Evolutionary conservation across 2,888 invertebrate genomes (phyloP).

Genomic region (Helobdella robusta): DNA sequence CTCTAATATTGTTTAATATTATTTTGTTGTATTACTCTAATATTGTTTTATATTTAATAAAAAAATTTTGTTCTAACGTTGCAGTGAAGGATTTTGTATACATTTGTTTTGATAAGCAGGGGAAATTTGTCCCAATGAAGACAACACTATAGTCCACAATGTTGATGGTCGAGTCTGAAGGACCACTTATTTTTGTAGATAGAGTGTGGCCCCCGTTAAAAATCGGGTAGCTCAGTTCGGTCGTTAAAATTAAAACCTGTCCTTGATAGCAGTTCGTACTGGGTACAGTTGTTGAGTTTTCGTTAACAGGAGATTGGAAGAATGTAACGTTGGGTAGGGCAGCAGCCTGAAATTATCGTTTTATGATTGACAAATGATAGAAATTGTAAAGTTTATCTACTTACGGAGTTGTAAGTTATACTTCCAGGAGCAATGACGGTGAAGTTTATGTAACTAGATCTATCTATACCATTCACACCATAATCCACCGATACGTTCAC

Average conservation of each 20-base stretch:
- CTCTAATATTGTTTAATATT: too few species aligned
- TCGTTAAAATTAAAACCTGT: constrained; percentile 22
- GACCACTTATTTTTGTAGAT: constrained; percentile 5
- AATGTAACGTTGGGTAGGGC: constrained; percentile 20
- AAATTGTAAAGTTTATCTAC: background rate
- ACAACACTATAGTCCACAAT: constrained; percentile 17
- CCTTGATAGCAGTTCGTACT: constrained; percentile 18
- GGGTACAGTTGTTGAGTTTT: constrained; percentile 22
- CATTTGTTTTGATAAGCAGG: constrained; percentile 16
- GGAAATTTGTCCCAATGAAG: constrained; percentile 23
- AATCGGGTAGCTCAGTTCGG: constrained; percentile 15
- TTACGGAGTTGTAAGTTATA: constrained; percentile 14
- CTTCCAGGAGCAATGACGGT: constrained; percentile 1
- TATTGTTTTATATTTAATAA: too few species aligned
- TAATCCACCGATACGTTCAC: constrained; percentile 13
- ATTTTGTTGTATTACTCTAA: too few species aligned
- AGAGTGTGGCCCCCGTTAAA: background rate
- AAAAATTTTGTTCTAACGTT: constrained; percentile 10
- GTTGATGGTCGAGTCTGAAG: constrained; percentile 6
- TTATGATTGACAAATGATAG: background rate
- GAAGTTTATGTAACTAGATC: constrained; percentile 12
- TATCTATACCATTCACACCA: constrained; percentile 20
- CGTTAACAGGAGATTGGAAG: constrained; percentile 33
- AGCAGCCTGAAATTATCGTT: constrained; percentile 16
- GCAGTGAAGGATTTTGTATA: background rate